Evolutionary conservation across 1,140 invertebrate genomes (phyloP).

Genomic region (Aphis craccivora): DNA sequence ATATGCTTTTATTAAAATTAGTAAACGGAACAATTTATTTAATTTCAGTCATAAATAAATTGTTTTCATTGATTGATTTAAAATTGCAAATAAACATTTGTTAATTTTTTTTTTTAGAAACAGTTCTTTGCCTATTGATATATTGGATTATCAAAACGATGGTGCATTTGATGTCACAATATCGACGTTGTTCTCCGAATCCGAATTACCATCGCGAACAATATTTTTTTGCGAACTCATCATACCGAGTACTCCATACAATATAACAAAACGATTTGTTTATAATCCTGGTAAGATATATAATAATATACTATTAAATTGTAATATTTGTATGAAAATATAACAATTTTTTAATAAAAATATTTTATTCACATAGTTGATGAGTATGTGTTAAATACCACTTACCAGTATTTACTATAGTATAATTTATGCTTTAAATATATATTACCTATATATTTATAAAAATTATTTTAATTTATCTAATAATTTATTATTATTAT

Average conservation of each 20-base stretch:
- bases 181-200: slow-evolving; percentile 27
- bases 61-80: background rate
- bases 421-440: too few species aligned
- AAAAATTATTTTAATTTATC: background rate
- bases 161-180: slow-evolving; percentile 21
- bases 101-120: slow-evolving; percentile 33
- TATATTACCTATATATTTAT: background rate
- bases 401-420: background rate
- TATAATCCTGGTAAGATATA: slow-evolving; percentile 27
- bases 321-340: background rate
- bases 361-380: background rate
- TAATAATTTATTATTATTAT: background rate
- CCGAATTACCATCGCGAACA: slow-evolving; percentile 13
- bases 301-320: background rate
- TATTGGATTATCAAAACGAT: slow-evolving; percentile 27
- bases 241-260: slow-evolving; percentile 19
- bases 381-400: background rate
- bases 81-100: background rate
- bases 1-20: background rate
- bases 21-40: background rate
- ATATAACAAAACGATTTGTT: slow-evolving; percentile 35
- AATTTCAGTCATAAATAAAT: background rate
- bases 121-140: background rate
- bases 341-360: background rate
- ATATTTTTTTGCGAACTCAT: slow-evolving; percentile 32